These are phyloP conservation scores for Proterorhinus semilunaris DNA, from an alignment of 2,113 vertebrate genomes.

Conservation along the genomic window DNA sequence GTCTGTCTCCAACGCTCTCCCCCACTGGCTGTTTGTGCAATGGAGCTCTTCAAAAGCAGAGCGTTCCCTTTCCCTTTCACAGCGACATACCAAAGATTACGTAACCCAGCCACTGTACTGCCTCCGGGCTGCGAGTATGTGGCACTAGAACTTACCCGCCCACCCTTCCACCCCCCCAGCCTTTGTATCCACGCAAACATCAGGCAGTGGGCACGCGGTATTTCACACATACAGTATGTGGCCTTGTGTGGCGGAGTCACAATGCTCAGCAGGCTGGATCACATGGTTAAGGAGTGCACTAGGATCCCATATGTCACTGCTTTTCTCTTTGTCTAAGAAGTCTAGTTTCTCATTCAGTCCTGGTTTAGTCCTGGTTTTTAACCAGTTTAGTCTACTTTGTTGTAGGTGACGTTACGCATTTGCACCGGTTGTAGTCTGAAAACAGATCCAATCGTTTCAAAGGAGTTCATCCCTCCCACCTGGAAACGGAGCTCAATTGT, in stretches of 20 bases:
- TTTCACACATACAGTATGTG: slow-evolving; percentile 29
- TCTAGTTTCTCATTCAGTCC: too few species aligned
- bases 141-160: slow-evolving; percentile 31
- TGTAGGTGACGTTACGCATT: too few species aligned
- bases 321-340: too few species aligned
- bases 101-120: slow-evolving; percentile 54
- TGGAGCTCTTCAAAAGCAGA: slow-evolving; percentile 20
- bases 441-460: too few species aligned
- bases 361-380: too few species aligned
- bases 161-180: slow-evolving; percentile 24
- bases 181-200: slow-evolving; percentile 13
- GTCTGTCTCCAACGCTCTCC: slow-evolving; percentile 11
- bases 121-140: slow-evolving; percentile 43
- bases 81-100: slow-evolving; percentile 50
- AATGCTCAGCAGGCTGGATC: slow-evolving; percentile 31
- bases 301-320: slow-evolving; percentile 20
- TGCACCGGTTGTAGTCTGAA: too few species aligned
- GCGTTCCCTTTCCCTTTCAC: slow-evolving; percentile 19
- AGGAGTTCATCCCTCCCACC: too few species aligned
- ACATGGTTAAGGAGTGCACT: slow-evolving; percentile 34
- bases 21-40: slow-evolving; percentile 15
- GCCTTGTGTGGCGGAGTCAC: slow-evolving; percentile 29
- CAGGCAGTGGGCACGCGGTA: neutral
- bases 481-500: too few species aligned
- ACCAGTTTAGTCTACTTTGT: too few species aligned